Conservation (phyloP, 2,797 vertebrate genomes). For the Graptemys geographica region DNA sequence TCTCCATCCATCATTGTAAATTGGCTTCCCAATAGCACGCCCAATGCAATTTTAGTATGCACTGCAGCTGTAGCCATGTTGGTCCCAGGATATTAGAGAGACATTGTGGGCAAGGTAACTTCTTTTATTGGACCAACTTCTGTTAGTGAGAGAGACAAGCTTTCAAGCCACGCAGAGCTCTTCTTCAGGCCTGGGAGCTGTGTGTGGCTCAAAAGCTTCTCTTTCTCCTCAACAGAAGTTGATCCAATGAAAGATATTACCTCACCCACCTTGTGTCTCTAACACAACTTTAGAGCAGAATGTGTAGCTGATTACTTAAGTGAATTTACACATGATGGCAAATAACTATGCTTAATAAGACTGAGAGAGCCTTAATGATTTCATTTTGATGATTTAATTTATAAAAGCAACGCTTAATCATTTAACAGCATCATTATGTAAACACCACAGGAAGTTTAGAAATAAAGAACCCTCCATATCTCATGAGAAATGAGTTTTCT, state of each 20-base stretch:
- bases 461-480: conserved; percentile 68
- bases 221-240: background rate
- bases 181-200: background rate
- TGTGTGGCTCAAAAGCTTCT: background rate
- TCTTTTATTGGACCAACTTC: background rate
- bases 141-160: background rate
- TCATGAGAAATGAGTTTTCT: conserved; percentile 72
- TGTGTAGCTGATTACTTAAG: conserved; percentile 68
- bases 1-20: conserved; percentile 21
- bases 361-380: conserved; percentile 51
- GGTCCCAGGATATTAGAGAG: background rate
- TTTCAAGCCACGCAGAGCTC: background rate
- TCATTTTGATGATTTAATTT: conserved; percentile 75
- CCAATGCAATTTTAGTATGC: conserved; percentile 41
- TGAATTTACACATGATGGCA: conserved; percentile 71
- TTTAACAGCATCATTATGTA: conserved; percentile 76
- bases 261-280: background rate
- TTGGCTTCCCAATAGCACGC: background rate
- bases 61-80: background rate
- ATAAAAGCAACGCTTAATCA: conserved; percentile 73
- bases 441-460: conserved; percentile 71
- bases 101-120: background rate
- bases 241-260: background rate
- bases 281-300: conserved; percentile 44
- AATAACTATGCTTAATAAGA: conserved; percentile 74